Evolutionary conservation across 2,888 invertebrate genomes (phyloP).

Genomic region (Napeogenes sylphis): DNA sequence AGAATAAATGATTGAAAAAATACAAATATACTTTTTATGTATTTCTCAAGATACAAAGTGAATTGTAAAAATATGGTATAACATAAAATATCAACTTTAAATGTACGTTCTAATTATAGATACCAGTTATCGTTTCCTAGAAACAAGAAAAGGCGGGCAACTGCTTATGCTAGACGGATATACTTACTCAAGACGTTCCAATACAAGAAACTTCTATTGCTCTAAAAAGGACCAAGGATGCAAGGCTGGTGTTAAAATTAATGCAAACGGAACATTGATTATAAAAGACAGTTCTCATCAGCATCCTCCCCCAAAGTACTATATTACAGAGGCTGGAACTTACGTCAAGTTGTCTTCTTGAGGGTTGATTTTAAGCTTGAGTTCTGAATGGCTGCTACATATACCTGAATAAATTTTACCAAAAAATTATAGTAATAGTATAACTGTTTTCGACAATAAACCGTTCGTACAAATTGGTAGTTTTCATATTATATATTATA

Average conservation of each 20-base stretch:
- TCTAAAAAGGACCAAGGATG: conserved; percentile 42
- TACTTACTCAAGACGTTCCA: conserved; percentile 38
- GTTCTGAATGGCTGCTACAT: too few relatives aligned
- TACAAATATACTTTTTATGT: too few relatives aligned
- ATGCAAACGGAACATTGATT: conserved; percentile 29
- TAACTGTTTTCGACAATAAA: too few relatives aligned
- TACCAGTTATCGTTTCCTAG: conserved; percentile 39
- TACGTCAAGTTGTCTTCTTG: conserved; percentile 30
- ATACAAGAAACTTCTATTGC: conserved; percentile 37
- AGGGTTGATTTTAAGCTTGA: neutral
- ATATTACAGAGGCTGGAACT: conserved; percentile 24
- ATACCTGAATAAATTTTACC: too few relatives aligned
- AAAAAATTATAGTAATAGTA: too few relatives aligned
- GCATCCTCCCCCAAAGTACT: conserved; percentile 33
- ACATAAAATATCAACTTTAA: too few relatives aligned
- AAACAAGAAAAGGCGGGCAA: conserved; percentile 29
- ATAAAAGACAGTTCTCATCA: conserved; percentile 28
- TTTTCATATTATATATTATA: too few relatives aligned
- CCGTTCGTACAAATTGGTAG: too few relatives aligned
- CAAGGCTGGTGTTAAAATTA: conserved; percentile 36
- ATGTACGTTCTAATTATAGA: too few relatives aligned
- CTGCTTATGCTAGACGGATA: conserved; percentile 39
- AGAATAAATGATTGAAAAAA: conserved; percentile 14
- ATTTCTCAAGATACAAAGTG: too few relatives aligned
- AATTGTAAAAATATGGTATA: too few relatives aligned